Conservation (phyloP, 2,888 invertebrate genomes). For the Drosophila rellima region DNA sequence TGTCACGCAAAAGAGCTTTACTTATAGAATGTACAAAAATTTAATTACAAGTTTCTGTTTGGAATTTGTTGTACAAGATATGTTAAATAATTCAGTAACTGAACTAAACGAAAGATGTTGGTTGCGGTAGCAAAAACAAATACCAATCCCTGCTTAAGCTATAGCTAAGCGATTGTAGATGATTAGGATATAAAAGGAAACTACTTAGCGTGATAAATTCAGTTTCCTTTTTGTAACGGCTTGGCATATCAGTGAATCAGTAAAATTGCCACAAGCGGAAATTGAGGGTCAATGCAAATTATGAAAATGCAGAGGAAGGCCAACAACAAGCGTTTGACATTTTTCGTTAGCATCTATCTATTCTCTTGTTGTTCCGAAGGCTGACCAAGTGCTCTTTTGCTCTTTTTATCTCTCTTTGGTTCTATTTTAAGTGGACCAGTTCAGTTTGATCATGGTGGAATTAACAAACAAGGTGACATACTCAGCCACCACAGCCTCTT, state of each 20-base stretch:
- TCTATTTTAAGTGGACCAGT: not conserved
- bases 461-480: not conserved
- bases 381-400: conserved; percentile 14
- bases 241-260: conserved; percentile 11
- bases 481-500: not conserved
- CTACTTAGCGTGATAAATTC: conserved; percentile 3
- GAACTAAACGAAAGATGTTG: not conserved
- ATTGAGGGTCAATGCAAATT: conserved; percentile 20
- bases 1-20: conserved; percentile 2
- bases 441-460: not conserved
- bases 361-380: conserved; percentile 9
- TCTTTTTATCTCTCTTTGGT: conserved; percentile 10
- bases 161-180: not conserved
- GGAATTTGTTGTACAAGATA: not conserved
- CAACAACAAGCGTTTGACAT: conserved; percentile 19
- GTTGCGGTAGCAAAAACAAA: not conserved
- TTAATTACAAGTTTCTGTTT: not conserved
- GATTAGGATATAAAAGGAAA: conserved; percentile 1
- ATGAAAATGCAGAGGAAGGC: conserved; percentile 16
- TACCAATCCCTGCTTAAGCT: not conserved
- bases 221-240: conserved; percentile 3
- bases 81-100: not conserved
- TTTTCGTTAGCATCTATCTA: conserved; percentile 15
- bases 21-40: not conserved
- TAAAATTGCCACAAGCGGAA: conserved; percentile 1